A percentile compares a stretch with the other conserved stretches of the same genome.
These are phyloP conservation scores for Xiphophorus maculatus DNA, from an alignment of 2,113 vertebrate genomes.

Conservation along the genomic window DNA sequence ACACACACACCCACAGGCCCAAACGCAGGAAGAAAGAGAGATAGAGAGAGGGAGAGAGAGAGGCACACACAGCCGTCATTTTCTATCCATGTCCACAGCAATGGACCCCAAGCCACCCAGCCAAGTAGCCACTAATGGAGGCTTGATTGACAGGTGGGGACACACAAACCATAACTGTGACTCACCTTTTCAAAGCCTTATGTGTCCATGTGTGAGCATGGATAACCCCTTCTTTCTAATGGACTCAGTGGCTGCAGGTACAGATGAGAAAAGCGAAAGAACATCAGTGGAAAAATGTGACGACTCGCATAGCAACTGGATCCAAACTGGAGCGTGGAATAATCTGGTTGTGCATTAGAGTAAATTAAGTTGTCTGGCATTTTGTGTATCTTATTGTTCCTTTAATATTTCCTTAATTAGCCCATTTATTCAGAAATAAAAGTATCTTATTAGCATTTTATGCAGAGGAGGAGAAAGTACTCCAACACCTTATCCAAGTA, in stretches of 20 bases:
- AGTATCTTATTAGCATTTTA: background rate
- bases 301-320: background rate
- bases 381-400: background rate
- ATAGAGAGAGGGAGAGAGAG: background rate
- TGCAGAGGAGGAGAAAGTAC: background rate
- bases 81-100: conserved; percentile 43
- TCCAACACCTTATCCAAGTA: no score
- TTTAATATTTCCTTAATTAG: background rate
- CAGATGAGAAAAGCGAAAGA: conserved; percentile 16
- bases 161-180: conserved; percentile 44
- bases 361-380: background rate
- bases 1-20: background rate
- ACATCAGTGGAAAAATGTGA: conserved; percentile 5
- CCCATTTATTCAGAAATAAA: background rate
- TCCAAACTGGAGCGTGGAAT: background rate
- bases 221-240: conserved; percentile 38
- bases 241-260: conserved; percentile 39
- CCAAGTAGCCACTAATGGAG: conserved; percentile 65
- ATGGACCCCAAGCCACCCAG: conserved; percentile 37
- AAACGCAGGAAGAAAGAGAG: no score
- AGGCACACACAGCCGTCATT: conserved; percentile 59
- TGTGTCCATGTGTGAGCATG: conserved; percentile 3
- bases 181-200: conserved; percentile 19
- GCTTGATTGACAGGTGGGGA: conserved; percentile 66
- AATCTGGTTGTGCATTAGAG: background rate